These are phyloP conservation scores for Peromyscus polionotus DNA, from an alignment of 2,113 vertebrate species.

Conservation along the genomic window DNA sequence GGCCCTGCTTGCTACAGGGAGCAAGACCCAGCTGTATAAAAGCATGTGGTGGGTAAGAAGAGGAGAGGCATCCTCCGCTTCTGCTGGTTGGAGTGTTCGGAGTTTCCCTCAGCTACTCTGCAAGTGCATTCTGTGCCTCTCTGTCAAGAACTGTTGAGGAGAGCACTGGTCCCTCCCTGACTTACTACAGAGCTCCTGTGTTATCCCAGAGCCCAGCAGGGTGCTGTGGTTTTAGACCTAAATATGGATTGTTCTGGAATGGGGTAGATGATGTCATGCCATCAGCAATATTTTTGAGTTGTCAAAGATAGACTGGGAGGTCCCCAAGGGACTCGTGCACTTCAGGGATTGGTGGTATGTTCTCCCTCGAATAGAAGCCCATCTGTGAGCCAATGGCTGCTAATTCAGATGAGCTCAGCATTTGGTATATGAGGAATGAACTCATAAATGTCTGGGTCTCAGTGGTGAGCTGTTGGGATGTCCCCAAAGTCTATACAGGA, in stretches of 20 bases:
- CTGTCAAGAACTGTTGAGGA: conserved; percentile 19
- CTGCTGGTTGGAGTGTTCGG: not conserved
- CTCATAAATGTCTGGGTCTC: conserved; percentile 25
- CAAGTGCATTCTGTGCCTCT: not conserved
- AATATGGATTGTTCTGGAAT: conserved; percentile 61
- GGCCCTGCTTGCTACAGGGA: not conserved
- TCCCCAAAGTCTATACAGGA: not conserved
- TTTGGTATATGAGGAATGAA: conserved; percentile 45
- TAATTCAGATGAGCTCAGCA: conserved; percentile 68
- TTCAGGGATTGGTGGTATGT: conserved; percentile 60
- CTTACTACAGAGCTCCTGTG: conserved; percentile 8
- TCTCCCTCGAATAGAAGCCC: conserved; percentile 60
- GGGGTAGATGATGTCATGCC: conserved; percentile 72
- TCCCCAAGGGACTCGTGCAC: conserved; percentile 33
- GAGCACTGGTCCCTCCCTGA: not conserved
- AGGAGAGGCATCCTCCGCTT: not conserved
- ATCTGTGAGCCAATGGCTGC: conserved; percentile 41
- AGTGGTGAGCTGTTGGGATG: not conserved
- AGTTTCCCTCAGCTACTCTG: not conserved
- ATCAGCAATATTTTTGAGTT: conserved; percentile 71
- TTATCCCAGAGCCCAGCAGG: not conserved
- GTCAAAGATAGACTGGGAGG: conserved; percentile 65
- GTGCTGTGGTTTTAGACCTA: conserved; percentile 66
- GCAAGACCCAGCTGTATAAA: not conserved
- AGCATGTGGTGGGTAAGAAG: not conserved